Conservation (phyloP, 1,140 invertebrate species). For the Camponotus vicinus region DNA sequence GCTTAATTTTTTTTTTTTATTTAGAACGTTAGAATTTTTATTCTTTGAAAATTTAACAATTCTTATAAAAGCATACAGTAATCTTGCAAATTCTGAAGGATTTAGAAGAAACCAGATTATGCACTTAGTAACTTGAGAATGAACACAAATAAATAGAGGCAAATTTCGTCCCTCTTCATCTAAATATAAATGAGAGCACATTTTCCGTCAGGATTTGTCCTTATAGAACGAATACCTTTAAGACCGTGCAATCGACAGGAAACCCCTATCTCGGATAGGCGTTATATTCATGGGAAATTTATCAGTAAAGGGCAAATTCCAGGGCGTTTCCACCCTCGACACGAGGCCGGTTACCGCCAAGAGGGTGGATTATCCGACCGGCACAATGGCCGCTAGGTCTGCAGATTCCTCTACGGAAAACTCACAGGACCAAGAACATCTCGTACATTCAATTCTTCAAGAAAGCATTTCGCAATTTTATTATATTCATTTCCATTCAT, state of each 20-base stretch:
- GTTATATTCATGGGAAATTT: constrained; percentile 57
- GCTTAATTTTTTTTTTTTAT: background rate
- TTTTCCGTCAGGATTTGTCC: constrained; percentile 15
- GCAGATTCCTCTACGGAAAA: background rate
- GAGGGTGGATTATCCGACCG: constrained; percentile 14
- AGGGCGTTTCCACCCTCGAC: constrained; percentile 2
- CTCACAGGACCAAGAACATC: background rate
- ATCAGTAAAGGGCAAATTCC: constrained; percentile 23
- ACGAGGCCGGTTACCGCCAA: constrained; percentile 20
- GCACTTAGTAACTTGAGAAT: background rate
- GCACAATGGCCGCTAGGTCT: constrained; percentile 20
- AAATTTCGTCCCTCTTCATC: background rate
- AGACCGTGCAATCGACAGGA: constrained; percentile 33
- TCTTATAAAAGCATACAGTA: background rate
- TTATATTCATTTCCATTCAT: background rate
- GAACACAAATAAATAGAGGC: background rate
- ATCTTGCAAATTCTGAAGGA: background rate
- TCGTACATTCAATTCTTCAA: background rate
- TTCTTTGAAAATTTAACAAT: background rate
- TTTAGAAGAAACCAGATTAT: background rate
- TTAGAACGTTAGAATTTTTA: background rate
- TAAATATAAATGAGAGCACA: background rate
- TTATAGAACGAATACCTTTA: constrained; percentile 30
- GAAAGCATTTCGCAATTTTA: constrained; percentile 2
- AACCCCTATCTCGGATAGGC: constrained; percentile 39